phyloP scores from a whole-genome alignment of 2,888 invertebrate species.

The Ditula angustiorana region DNA sequence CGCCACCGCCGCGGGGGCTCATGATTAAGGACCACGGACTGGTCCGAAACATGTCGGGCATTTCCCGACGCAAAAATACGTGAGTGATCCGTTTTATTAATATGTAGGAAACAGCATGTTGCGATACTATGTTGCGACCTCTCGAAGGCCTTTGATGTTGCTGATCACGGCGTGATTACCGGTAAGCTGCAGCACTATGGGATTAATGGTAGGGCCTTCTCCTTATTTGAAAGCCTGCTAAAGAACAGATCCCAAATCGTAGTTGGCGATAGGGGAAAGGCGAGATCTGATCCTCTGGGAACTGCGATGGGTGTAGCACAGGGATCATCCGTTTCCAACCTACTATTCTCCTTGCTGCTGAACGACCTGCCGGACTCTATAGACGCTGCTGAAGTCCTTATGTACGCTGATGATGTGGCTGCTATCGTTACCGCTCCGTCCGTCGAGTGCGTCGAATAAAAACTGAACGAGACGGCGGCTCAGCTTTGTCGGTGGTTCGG shows the following conservation, averaged over 20 bases:
- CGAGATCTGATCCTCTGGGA: slow-evolving; percentile 1
- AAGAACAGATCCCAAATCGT: slow-evolving; percentile 12
- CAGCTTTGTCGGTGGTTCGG: background rate
- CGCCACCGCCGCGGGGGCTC: no score
- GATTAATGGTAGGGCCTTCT: background rate
- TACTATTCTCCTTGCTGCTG: background rate
- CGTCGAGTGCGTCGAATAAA: background rate
- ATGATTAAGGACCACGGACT: no score
- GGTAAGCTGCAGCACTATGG: slow-evolving; percentile 23
- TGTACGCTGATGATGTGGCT: no score
- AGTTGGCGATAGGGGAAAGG: background rate
- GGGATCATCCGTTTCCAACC: background rate
- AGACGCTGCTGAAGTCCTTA: background rate
- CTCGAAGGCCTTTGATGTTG: slow-evolving; percentile 35
- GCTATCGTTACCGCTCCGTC: background rate
- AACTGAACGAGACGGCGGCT: background rate
- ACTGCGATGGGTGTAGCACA: background rate
- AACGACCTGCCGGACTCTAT: background rate
- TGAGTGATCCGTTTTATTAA: no score
- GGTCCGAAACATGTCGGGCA: no score
- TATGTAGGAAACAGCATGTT: slow-evolving; percentile 11
- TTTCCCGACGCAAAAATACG: no score
- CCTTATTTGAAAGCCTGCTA: background rate
- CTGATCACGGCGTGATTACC: slow-evolving; percentile 15
- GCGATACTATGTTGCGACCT: slow-evolving; percentile 31